These are phyloP conservation scores for Blennius ocellaris DNA, from an alignment of 2,113 vertebrate genomes.

Conservation along the genomic window DNA sequence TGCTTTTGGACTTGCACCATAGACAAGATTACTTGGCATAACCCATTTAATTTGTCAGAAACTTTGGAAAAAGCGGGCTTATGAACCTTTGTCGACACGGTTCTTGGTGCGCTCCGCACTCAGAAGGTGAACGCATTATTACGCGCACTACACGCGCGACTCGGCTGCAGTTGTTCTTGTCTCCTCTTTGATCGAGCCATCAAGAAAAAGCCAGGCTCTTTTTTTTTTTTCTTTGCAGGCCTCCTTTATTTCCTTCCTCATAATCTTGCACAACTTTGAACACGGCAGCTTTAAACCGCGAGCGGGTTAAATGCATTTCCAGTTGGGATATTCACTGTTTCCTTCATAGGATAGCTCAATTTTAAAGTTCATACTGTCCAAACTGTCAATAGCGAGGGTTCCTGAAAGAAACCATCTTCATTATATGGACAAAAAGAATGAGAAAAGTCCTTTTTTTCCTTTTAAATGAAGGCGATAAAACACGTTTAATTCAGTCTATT, in stretches of 20 bases:
- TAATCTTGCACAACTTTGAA: slow-evolving; percentile 63
- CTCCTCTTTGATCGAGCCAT: slow-evolving; percentile 68
- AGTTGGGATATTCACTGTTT: slow-evolving; percentile 48
- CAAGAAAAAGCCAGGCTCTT: slow-evolving; percentile 45
- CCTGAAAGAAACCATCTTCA: too few species aligned
- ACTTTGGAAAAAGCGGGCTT: too few species aligned
- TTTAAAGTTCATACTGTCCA: slow-evolving; percentile 24
- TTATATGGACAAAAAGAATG: too few species aligned
- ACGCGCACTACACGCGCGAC: too few species aligned
- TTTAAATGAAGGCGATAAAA: too few species aligned
- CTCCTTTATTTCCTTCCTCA: slow-evolving; percentile 57
- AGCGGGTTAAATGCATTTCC: slow-evolving; percentile 53
- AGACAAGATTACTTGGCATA: neutral
- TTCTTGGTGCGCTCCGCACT: too few species aligned
- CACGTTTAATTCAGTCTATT: too few species aligned
- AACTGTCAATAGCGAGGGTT: neutral
- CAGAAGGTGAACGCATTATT: too few species aligned
- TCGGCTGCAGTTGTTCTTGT: slow-evolving; percentile 64
- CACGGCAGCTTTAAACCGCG: slow-evolving; percentile 36
- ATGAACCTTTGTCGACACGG: too few species aligned
- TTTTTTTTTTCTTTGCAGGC: slow-evolving; percentile 33
- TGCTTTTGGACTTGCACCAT: too few species aligned
- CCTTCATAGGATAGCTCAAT: neutral
- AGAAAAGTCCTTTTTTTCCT: too few species aligned
- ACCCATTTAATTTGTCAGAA: neutral